phyloP scores from a whole-genome alignment of 2,113 vertebrate genomes.

The Mustelus asterias region DNA sequence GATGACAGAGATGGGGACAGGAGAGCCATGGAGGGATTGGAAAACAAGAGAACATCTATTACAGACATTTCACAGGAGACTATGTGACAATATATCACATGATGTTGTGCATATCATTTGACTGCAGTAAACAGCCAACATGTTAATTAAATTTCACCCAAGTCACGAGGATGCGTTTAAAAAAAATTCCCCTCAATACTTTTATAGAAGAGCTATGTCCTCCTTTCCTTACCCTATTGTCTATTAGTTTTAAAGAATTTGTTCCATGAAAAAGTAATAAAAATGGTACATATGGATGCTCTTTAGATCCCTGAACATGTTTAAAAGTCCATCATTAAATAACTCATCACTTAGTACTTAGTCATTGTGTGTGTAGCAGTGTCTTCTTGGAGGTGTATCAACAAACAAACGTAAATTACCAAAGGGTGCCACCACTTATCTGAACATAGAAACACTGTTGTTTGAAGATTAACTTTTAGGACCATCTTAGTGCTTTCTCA shows the following conservation, averaged over 20 bases:
- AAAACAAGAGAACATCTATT: background rate
- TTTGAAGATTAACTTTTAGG: background rate
- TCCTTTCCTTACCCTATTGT: background rate
- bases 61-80: background rate
- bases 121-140: background rate
- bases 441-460: background rate
- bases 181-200: background rate
- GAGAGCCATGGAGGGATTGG: background rate
- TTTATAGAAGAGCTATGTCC: background rate
- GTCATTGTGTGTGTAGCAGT: background rate
- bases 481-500: background rate
- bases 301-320: background rate
- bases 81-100: background rate
- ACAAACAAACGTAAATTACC: background rate
- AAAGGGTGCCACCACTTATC: background rate
- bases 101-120: background rate
- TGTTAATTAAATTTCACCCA: background rate
- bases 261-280: background rate
- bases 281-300: background rate
- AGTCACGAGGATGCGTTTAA: background rate
- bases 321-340: background rate
- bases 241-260: background rate
- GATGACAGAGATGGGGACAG: background rate
- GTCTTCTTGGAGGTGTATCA: background rate
- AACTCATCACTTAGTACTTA: background rate